phyloP scores from a whole-genome alignment of 2,888 invertebrate genomes.

The Papilio elwesi region DNA sequence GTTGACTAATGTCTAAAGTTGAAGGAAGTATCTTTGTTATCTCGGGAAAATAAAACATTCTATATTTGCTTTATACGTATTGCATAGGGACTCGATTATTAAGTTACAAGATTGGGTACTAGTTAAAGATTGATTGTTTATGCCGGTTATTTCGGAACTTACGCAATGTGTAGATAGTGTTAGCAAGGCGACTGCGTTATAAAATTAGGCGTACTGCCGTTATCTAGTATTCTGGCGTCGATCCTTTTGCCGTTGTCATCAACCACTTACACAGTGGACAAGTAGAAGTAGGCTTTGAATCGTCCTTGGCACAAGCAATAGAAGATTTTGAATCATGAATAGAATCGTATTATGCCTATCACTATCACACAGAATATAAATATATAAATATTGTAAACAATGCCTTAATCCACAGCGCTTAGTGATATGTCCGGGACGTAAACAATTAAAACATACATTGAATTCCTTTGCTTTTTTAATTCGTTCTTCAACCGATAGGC shows the following conservation, averaged over 20 bases:
- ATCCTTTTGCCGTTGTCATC: neutral
- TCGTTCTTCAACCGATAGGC: neutral
- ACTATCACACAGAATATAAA: too few relatives aligned
- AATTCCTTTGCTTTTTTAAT: neutral
- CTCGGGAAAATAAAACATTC: neutral
- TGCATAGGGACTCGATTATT: neutral
- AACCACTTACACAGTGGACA: neutral
- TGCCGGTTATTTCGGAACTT: neutral
- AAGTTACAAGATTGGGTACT: neutral
- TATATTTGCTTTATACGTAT: neutral
- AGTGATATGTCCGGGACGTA: neutral
- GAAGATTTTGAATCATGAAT: neutral
- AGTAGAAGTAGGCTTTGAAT: neutral
- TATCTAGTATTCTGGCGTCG: neutral
- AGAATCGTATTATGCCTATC: neutral
- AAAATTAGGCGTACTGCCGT: conserved; percentile 4
- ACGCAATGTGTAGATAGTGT: neutral
- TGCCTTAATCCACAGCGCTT: neutral
- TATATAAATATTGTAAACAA: neutral
- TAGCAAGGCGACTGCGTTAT: neutral
- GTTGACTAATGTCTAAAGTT: neutral
- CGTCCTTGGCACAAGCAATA: neutral
- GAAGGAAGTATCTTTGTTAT: neutral
- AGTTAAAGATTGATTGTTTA: neutral
- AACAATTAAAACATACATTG: neutral